These are phyloP conservation scores for Rhinogobio ventralis DNA, from an alignment of 2,797 vertebrate genomes.

Conservation along the genomic window DNA sequence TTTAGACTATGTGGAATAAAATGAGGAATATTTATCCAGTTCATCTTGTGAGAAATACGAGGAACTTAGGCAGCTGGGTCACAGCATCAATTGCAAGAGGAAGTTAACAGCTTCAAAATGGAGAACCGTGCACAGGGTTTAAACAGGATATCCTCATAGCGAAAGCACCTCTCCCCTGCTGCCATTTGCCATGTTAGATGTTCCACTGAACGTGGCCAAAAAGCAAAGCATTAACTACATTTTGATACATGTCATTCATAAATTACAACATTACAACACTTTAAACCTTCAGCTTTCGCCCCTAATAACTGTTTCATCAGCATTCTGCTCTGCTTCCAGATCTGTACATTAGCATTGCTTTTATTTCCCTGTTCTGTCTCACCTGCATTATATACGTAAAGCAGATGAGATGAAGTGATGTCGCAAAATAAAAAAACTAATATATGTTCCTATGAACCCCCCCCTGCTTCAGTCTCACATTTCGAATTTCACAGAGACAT, in stretches of 20 bases:
- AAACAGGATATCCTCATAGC: constrained; percentile 59
- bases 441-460: constrained; percentile 2
- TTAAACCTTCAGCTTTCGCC: neutral
- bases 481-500: constrained; percentile 11
- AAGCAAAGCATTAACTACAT: neutral
- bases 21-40: neutral
- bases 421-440: constrained; percentile 1
- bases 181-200: constrained; percentile 4
- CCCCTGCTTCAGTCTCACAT: constrained; percentile 12
- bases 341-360: neutral
- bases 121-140: constrained; percentile 47
- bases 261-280: neutral
- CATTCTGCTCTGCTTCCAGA: neutral
- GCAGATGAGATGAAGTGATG: constrained; percentile 5
- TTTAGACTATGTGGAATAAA: neutral
- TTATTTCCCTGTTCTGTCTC: neutral
- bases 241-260: neutral
- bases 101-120: constrained; percentile 51
- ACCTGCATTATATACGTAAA: neutral
- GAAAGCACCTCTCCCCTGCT: constrained; percentile 12
- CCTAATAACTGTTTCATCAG: neutral
- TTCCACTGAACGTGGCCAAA: neutral
- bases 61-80: constrained; percentile 40
- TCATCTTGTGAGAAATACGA: constrained; percentile 12
- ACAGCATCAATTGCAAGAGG: constrained; percentile 44